phyloP scores from a whole-genome alignment of 2,113 vertebrate species.

The Motacilla alba region DNA sequence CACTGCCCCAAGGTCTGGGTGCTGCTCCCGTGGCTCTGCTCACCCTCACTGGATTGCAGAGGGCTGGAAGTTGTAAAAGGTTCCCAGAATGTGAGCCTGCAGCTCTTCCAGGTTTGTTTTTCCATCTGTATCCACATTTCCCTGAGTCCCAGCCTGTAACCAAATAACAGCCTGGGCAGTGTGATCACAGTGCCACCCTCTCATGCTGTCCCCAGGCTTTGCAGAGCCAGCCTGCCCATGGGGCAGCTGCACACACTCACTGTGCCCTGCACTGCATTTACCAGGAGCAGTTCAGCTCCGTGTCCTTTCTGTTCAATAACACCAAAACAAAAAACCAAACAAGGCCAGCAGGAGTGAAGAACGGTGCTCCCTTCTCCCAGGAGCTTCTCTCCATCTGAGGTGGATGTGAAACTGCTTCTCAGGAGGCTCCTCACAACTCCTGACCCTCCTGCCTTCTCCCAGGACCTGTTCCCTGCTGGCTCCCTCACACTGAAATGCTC shows the following conservation, averaged over 20 bases:
- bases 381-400: neutral
- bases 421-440: neutral
- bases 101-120: neutral
- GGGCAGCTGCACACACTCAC: neutral
- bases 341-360: neutral
- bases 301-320: constrained; percentile 20
- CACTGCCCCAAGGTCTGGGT: neutral
- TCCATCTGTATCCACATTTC: neutral
- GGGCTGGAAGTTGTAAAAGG: neutral
- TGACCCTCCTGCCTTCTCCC: neutral
- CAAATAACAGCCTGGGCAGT: neutral
- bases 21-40: neutral
- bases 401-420: neutral
- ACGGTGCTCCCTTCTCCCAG: neutral
- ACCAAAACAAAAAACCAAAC: neutral
- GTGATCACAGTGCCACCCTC: neutral
- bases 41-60: neutral
- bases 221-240: constrained; percentile 1
- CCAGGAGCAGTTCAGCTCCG: constrained; percentile 27
- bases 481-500: neutral
- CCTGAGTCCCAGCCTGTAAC: neutral
- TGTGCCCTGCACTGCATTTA: neutral
- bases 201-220: neutral
- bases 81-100: neutral
- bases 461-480: neutral